phyloP scores from a whole-genome alignment of 1,140 invertebrate genomes.

The Alviniconcha marisindica region DNA sequence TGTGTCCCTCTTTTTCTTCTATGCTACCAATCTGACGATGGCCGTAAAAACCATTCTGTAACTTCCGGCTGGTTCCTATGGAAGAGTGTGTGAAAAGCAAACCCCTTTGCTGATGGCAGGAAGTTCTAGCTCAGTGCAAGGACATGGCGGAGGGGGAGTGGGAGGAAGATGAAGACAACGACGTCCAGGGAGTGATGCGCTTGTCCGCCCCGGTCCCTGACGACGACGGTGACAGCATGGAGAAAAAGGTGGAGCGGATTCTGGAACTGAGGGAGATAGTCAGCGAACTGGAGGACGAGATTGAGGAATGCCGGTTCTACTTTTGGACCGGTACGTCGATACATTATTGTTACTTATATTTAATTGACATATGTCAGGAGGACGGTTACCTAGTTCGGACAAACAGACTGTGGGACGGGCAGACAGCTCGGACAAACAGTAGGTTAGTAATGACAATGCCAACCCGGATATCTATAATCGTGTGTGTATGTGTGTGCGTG shows the following conservation, averaged over 20 bases:
- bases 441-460: no score
- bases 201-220: neutral
- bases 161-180: neutral
- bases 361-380: no score
- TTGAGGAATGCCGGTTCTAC: slow-evolving; percentile 35
- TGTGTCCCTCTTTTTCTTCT: no score
- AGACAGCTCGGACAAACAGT: no score
- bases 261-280: slow-evolving; percentile 17
- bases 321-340: slow-evolving; percentile 31
- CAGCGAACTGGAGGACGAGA: slow-evolving; percentile 32
- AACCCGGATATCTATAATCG: neutral
- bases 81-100: neutral
- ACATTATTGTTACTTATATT: no score
- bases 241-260: slow-evolving; percentile 35
- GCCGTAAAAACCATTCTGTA: no score
- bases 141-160: slow-evolving; percentile 36
- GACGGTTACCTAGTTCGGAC: no score
- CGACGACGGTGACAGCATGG: slow-evolving; percentile 12
- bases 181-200: neutral
- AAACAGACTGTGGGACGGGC: no score
- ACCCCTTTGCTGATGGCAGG: neutral
- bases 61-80: no score
- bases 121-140: slow-evolving; percentile 16
- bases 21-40: no score
- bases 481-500: slow-evolving; percentile 8